Evolutionary conservation across 1,140 invertebrate genomes (phyloP).

Genomic region (Sweltsa coloradensis): DNA sequence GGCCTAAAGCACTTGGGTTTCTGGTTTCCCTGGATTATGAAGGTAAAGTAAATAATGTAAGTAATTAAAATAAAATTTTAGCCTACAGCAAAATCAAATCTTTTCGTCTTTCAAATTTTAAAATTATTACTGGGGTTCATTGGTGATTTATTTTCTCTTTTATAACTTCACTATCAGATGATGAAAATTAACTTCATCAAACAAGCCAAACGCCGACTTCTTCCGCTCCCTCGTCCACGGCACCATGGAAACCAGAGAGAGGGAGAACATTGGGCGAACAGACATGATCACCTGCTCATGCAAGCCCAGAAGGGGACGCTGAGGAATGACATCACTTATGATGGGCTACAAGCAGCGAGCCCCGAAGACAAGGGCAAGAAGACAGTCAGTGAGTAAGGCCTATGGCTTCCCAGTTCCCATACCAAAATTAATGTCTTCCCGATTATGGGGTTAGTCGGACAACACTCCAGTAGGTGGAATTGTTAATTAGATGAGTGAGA

Average conservation of each 20-base stretch:
- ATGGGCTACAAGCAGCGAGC: too few species aligned
- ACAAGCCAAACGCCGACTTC: slow-evolving; percentile 17
- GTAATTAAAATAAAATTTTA: neutral
- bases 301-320: slow-evolving; percentile 18
- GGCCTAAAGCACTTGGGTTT: slow-evolving; percentile 13
- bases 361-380: neutral
- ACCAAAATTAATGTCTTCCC: too few species aligned
- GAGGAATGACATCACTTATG: slow-evolving; percentile 5
- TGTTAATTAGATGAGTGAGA: too few species aligned
- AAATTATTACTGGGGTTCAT: too few species aligned
- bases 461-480: too few species aligned
- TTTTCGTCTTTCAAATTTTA: neutral
- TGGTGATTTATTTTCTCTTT: neutral
- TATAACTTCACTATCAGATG: neutral
- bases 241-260: slow-evolving; percentile 24
- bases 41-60: slow-evolving; percentile 6
- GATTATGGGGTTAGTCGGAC: too few species aligned
- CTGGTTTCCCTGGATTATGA: slow-evolving; percentile 18
- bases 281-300: slow-evolving; percentile 4
- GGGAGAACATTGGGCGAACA: neutral
- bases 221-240: slow-evolving; percentile 25
- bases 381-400: neutral
- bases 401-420: too few species aligned
- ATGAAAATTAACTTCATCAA: slow-evolving; percentile 6
- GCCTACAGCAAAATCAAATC: neutral